A percentile compares a stretch with the other conserved stretches of the same genome.
Evolutionary conservation across 2,797 vertebrate genomes (phyloP).

Genomic region (Gila robusta): DNA sequence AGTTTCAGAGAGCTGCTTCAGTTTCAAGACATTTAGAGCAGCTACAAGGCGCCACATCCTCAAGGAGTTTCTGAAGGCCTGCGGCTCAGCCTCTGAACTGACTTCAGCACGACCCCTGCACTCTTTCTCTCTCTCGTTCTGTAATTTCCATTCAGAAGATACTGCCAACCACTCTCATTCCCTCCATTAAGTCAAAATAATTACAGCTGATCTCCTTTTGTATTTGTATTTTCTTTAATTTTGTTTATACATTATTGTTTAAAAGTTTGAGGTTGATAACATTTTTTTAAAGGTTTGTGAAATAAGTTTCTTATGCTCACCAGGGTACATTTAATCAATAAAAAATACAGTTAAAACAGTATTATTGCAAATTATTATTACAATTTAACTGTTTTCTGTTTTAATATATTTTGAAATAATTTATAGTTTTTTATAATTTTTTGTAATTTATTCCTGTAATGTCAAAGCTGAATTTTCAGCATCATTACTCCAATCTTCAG

Average conservation of each 20-base stretch:
- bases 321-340: background rate
- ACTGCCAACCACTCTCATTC: background rate
- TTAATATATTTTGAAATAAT: no score
- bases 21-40: slow-evolving; percentile 44
- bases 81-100: background rate
- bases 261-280: background rate
- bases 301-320: background rate
- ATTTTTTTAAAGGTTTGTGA: background rate
- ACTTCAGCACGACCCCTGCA: slow-evolving; percentile 47
- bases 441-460: background rate
- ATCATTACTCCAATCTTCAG: background rate
- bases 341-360: background rate
- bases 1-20: slow-evolving; percentile 19
- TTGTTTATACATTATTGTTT: background rate
- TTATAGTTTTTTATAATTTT: background rate
- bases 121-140: background rate
- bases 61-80: background rate
- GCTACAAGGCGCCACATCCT: slow-evolving; percentile 5
- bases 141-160: background rate
- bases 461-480: background rate
- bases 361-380: background rate
- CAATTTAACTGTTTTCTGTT: background rate
- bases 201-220: background rate
- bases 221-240: background rate
- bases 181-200: background rate